These are phyloP conservation scores for Centruroides vittatus DNA, from an alignment of 1,140 invertebrate genomes.

Conservation along the genomic window DNA sequence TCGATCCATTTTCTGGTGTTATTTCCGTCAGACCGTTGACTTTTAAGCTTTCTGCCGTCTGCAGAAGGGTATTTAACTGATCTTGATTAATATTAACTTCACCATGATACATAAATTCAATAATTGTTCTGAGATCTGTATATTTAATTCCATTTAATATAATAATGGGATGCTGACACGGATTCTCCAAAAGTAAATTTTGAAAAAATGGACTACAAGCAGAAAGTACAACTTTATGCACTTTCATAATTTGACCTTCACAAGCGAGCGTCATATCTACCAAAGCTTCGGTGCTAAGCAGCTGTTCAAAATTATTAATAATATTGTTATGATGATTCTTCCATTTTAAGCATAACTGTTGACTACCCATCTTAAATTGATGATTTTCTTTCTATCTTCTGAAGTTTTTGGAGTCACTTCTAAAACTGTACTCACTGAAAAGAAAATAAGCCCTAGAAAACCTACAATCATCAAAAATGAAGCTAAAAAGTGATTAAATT, in stretches of 20 bases:
- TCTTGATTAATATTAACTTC: slow-evolving; percentile 87
- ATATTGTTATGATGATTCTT: slow-evolving; percentile 85
- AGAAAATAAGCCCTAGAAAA: too few relatives aligned
- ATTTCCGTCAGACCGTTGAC: slow-evolving; percentile 79
- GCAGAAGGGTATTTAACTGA: slow-evolving; percentile 69
- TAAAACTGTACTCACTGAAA: too few relatives aligned
- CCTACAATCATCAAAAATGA: too few relatives aligned
- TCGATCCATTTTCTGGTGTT: slow-evolving; percentile 34
- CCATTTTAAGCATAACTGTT: slow-evolving; percentile 86
- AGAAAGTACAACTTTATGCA: slow-evolving; percentile 83
- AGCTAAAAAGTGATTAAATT: too few relatives aligned
- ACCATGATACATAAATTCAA: slow-evolving; percentile 87
- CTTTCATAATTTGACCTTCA: slow-evolving; percentile 77
- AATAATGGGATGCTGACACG: slow-evolving; percentile 75
- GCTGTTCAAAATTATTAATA: slow-evolving; percentile 77
- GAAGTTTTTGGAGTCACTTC: too few relatives aligned
- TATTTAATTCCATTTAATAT: slow-evolving; percentile 84
- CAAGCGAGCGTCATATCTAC: slow-evolving; percentile 85
- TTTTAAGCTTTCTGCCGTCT: slow-evolving; percentile 78
- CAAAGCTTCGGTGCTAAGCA: slow-evolving; percentile 74
- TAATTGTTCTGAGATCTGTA: slow-evolving; percentile 75
- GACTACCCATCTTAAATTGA: slow-evolving; percentile 52
- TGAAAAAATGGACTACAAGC: slow-evolving; percentile 92
- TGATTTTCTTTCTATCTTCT: too few relatives aligned
- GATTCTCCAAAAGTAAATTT: slow-evolving; percentile 74